A percentile compares a stretch with the other conserved stretches of the same genome.
Conservation (phyloP, 2,113 vertebrate species). For the Platichthys flesus region DNA sequence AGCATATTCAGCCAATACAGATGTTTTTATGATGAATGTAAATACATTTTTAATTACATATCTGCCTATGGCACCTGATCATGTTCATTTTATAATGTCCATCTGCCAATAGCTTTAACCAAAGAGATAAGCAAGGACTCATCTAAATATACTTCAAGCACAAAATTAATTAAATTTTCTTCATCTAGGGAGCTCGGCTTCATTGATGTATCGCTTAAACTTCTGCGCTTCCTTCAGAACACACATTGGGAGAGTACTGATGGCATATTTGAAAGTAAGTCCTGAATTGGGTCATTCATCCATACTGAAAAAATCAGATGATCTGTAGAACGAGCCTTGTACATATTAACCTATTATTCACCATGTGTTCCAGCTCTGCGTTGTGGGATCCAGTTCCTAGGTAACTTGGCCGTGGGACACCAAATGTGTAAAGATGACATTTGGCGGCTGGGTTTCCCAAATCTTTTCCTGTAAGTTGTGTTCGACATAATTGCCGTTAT, state of each 20-base stretch:
- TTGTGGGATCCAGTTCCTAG: slow-evolving; percentile 95
- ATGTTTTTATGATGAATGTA: no score
- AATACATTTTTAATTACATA: no score
- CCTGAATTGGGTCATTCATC: not conserved
- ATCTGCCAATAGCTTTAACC: not conserved
- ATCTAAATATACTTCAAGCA: not conserved
- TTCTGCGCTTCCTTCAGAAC: slow-evolving; percentile 67
- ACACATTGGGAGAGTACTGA: slow-evolving; percentile 46
- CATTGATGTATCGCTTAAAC: slow-evolving; percentile 69
- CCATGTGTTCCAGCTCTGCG: slow-evolving; percentile 83
- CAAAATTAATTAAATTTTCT: not conserved
- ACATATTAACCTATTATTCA: not conserved
- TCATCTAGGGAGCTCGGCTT: slow-evolving; percentile 78
- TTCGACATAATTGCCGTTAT: not conserved
- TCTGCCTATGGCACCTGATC: no score
- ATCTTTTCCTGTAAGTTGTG: slow-evolving; percentile 77
- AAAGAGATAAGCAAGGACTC: not conserved
- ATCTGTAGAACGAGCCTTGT: not conserved
- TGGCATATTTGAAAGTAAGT: slow-evolving; percentile 75
- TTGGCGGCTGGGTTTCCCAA: slow-evolving; percentile 81
- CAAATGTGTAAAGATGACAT: slow-evolving; percentile 88
- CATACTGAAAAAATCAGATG: not conserved
- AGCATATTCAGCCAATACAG: no score
- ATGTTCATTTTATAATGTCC: no score
- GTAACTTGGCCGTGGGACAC: slow-evolving; percentile 93